Percentiles rank a stretch among this genome's conserved stretches.
phyloP scores from a whole-genome alignment of 2,888 invertebrate genomes.

The Ennomos erosarius region DNA sequence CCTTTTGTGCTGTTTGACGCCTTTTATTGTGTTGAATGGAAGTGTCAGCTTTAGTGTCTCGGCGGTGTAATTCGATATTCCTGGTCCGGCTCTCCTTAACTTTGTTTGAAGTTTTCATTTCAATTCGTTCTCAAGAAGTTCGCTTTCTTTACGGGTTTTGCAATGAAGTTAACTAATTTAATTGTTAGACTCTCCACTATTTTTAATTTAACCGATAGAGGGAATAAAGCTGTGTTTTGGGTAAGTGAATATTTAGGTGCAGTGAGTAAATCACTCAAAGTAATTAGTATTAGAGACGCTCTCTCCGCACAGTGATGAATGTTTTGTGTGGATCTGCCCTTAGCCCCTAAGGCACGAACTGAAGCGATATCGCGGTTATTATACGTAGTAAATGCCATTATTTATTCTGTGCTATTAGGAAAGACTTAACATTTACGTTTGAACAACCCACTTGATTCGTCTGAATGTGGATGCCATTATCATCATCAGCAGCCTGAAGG shows the following conservation, averaged over 20 bases:
- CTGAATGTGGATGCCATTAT: too few species aligned
- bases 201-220: slow-evolving; percentile 7
- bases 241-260: slow-evolving; percentile 13
- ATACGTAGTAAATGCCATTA: too few species aligned
- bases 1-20: slow-evolving; percentile 28
- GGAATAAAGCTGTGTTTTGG: neutral
- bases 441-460: too few species aligned
- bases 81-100: slow-evolving; percentile 13
- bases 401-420: neutral
- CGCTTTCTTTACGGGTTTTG: too few species aligned
- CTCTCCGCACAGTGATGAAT: slow-evolving; percentile 37
- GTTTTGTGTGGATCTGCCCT: slow-evolving; percentile 21
- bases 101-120: slow-evolving; percentile 16
- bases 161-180: too few species aligned
- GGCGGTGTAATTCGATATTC: slow-evolving; percentile 28
- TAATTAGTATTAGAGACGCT: slow-evolving; percentile 39
- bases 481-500: too few species aligned
- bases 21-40: slow-evolving; percentile 31
- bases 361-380: neutral
- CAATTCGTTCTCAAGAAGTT: too few species aligned
- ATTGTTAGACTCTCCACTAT: slow-evolving; percentile 9
- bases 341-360: slow-evolving; percentile 13
- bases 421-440: neutral
- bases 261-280: slow-evolving; percentile 39
- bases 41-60: slow-evolving; percentile 13